These are phyloP conservation scores for Protobothrops flavoviridis DNA, from an alignment of 2,113 vertebrate species.

Conservation along the genomic window DNA sequence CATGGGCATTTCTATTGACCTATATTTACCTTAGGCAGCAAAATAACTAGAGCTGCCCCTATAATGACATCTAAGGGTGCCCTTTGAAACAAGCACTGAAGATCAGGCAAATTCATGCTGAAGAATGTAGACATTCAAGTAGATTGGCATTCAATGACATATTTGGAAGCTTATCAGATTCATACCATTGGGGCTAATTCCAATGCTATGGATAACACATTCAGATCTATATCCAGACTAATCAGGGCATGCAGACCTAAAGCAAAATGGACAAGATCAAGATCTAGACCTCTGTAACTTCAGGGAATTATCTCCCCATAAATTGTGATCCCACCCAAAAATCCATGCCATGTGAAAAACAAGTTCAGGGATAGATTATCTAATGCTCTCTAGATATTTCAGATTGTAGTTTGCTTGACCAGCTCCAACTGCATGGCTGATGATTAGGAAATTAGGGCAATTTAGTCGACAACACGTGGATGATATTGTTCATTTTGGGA, in stretches of 20 bases:
- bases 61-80: not conserved
- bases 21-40: not conserved
- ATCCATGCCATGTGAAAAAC: not conserved
- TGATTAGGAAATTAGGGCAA: not conserved
- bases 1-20: not conserved
- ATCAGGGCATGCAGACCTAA: not conserved
- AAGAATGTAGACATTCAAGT: not conserved
- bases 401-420: not conserved
- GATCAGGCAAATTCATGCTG: not conserved
- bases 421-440: not conserved
- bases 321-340: not conserved
- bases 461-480: not conserved
- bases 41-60: not conserved
- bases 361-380: not conserved
- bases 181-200: not conserved
- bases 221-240: not conserved
- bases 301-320: not conserved
- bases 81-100: not conserved
- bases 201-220: not conserved
- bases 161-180: not conserved
- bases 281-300: not conserved
- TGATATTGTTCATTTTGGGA: not conserved
- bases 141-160: not conserved
- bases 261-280: not conserved
- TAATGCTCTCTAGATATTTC: not conserved